Evolutionary conservation across 2,888 invertebrate species (phyloP).

Genomic region (Netelia fuscicornis): DNA sequence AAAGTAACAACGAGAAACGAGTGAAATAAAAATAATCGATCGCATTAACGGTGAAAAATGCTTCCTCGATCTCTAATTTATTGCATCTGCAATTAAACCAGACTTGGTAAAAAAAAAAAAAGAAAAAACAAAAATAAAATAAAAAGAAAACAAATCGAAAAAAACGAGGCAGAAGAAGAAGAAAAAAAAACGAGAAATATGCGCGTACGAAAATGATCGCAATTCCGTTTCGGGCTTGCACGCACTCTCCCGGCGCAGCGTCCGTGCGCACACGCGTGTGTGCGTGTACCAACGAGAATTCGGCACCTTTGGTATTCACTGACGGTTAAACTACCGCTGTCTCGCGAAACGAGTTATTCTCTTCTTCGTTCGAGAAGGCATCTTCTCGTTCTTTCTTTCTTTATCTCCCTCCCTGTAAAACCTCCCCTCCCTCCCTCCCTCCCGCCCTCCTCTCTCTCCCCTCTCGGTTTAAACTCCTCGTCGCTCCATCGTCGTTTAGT

Average conservation of each 20-base stretch:
- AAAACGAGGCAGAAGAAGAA: neutral
- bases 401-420: constrained; percentile 15
- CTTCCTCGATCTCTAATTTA: constrained; percentile 42
- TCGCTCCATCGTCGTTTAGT: constrained; percentile 46
- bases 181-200: constrained; percentile 9
- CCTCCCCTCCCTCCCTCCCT: constrained; percentile 25
- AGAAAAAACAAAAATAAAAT: neutral
- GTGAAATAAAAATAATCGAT: neutral
- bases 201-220: constrained; percentile 21
- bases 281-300: constrained; percentile 61
- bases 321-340: constrained; percentile 70
- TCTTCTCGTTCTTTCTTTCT: constrained; percentile 53
- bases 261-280: constrained; percentile 4
- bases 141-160: neutral
- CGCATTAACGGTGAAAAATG: constrained; percentile 17
- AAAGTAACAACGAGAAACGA: neutral
- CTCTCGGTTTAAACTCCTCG: neutral
- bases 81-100: constrained; percentile 55
- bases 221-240: constrained; percentile 58
- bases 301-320: constrained; percentile 70
- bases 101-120: constrained; percentile 33
- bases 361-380: constrained; percentile 58
- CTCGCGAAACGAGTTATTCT: constrained; percentile 69
- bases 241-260: neutral
- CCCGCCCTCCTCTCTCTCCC: constrained; percentile 34